Evolutionary conservation across 2,113 vertebrate genomes (phyloP).

Genomic region (Erythrocercus mccallii): DNA sequence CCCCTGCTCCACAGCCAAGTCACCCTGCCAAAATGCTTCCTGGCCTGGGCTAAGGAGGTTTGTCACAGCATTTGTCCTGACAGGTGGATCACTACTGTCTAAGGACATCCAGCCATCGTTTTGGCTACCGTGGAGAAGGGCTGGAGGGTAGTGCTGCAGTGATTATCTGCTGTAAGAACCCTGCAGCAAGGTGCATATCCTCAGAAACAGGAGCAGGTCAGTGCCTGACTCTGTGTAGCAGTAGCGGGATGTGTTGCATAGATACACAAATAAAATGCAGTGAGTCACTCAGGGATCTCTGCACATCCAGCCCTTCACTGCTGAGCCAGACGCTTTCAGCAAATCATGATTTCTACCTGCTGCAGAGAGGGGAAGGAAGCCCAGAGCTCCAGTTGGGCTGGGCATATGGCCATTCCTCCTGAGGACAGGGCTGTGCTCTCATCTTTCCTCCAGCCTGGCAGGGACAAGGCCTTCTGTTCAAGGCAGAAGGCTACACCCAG

Average conservation of each 20-base stretch:
- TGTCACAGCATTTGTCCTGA: background rate
- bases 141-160: background rate
- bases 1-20: background rate
- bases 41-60: background rate
- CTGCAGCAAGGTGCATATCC: background rate
- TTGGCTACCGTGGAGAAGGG: background rate
- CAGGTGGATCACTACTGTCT: background rate
- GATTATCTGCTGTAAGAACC: background rate
- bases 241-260: accelerated
- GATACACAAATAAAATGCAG: background rate
- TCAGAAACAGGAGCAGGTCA: background rate
- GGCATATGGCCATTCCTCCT: background rate
- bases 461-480: background rate
- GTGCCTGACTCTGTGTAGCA: background rate
- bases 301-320: background rate
- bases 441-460: background rate
- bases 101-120: background rate
- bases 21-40: background rate
- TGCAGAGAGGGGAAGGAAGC: background rate
- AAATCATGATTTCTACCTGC: background rate
- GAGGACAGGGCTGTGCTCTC: background rate
- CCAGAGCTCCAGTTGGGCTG: background rate
- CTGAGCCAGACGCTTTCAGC: background rate
- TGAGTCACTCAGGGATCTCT: accelerated
- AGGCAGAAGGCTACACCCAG: constrained; percentile 12